Conservation (phyloP, 2,797 vertebrate species). For the Cygnus olor region DNA sequence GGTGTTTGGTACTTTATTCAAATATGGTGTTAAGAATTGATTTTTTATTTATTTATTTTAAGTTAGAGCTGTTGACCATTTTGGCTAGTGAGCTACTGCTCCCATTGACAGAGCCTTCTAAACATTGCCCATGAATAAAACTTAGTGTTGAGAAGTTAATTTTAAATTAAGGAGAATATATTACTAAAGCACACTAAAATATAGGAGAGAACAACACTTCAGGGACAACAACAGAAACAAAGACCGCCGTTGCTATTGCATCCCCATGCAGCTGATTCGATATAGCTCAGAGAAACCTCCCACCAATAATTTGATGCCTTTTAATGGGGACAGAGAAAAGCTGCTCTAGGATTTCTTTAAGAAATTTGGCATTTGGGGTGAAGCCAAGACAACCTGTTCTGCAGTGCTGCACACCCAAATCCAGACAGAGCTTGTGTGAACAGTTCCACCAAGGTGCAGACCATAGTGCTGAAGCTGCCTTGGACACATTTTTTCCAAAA, state of each 20-base stretch:
- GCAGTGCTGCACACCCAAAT: background rate
- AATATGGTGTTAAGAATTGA: background rate
- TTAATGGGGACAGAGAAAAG: background rate
- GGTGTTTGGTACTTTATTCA: background rate
- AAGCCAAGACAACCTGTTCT: background rate
- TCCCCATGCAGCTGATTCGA: background rate
- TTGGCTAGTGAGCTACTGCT: conserved; percentile 27
- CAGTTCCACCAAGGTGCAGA: background rate
- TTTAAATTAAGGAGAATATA: background rate
- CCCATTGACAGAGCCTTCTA: background rate
- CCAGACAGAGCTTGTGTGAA: background rate
- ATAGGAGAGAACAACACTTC: background rate
- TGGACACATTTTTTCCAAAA: background rate
- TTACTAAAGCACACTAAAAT: background rate
- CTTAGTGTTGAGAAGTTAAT: background rate
- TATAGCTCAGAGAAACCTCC: background rate
- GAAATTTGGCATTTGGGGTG: background rate
- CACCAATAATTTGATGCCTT: background rate
- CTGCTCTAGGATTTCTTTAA: background rate
- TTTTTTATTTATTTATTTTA: background rate
- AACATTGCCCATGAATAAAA: background rate
- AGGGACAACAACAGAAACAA: background rate
- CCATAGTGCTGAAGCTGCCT: background rate
- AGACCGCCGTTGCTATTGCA: background rate
- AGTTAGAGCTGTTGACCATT: background rate